Conservation (phyloP, 2,113 vertebrate species). For the Ariopsis seemanni region DNA sequence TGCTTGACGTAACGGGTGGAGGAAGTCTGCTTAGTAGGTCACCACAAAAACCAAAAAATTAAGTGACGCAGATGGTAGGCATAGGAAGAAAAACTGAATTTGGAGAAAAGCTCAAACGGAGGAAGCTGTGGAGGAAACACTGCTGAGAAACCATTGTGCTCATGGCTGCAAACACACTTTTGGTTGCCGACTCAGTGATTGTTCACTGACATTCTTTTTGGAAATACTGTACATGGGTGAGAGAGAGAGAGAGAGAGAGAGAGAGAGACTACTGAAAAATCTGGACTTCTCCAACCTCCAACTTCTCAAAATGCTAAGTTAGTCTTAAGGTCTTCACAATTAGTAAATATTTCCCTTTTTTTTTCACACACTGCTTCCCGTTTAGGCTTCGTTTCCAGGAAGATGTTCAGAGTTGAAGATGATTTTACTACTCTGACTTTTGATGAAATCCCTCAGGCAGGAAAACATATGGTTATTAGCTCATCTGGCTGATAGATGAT, state of each 20-base stretch:
- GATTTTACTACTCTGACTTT: too few relatives aligned
- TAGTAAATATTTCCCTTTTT: too few relatives aligned
- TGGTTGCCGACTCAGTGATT: not conserved
- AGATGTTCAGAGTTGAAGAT: too few relatives aligned
- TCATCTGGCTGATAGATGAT: too few relatives aligned
- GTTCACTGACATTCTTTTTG: not conserved
- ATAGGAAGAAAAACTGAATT: constrained; percentile 18
- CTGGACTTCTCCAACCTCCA: too few relatives aligned
- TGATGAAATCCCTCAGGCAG: too few relatives aligned
- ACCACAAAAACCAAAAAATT: constrained; percentile 34
- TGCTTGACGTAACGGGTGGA: constrained; percentile 13
- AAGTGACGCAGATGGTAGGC: constrained; percentile 17
- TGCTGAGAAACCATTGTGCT: constrained; percentile 13
- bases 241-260: too few relatives aligned
- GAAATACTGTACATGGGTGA: not conserved
- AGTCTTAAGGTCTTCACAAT: too few relatives aligned
- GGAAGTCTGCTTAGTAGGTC: constrained; percentile 36
- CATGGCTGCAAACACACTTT: not conserved
- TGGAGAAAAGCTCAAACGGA: constrained; percentile 13
- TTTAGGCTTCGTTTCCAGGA: too few relatives aligned
- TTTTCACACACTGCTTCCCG: too few relatives aligned
- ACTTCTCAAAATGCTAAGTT: not conserved
- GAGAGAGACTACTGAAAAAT: too few relatives aligned
- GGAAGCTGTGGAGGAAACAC: constrained; percentile 12
- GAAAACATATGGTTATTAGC: too few relatives aligned